Base-by-base conservation (phyloP, 2,888 invertebrate species). In the Nycteola revayana region DNA sequence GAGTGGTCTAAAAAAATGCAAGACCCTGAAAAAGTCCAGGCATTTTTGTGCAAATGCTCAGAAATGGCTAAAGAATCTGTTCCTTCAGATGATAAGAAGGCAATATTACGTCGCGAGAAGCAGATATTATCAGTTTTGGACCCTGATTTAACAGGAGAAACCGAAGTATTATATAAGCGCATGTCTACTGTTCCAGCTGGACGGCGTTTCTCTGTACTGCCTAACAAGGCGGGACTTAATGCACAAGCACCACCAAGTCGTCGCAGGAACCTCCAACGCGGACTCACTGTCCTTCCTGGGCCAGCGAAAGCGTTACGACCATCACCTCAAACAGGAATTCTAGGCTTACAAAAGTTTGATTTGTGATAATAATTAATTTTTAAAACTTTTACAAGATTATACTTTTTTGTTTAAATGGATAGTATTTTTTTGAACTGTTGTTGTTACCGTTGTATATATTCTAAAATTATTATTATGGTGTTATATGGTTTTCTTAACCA, bases 141-240 rank as follows among this genome's bases (percentile, higher is more conserved):
- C 25, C 78, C 71, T 6, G 57, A 49, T 7, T 68, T 75, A 49
- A 69, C 66, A 7, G 66, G 80, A 23, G 84, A 83, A 32, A 74
- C 78, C 4, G 57, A 66, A 46, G 82, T 86, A 20, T 40, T 85
- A 41, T 87, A 84, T 50, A 86, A 86, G 54, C 72, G 82, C 20
- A 84, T 85, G 73, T 78, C 86, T 7, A 76, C 69, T 0, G 77
- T 86, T 22, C 88, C 85, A 0, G 28, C 55, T 0, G 87, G 84
- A 1, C 67, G 85, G 7, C 72, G 80, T 11, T 85, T 82, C 60
- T 73, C 79, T 8, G 87, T 81, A 36, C 51, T 85, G 37, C 87
- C 79, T 7, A 64, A 74, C 10, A 76, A 80, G 48, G 49, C 69
- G 1, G 68, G 21, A 7, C 7, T 21, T 7, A 14, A 14, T 14